Base-by-base conservation (phyloP, 2,888 invertebrate genomes). In the Nycteola revayana region DNA sequence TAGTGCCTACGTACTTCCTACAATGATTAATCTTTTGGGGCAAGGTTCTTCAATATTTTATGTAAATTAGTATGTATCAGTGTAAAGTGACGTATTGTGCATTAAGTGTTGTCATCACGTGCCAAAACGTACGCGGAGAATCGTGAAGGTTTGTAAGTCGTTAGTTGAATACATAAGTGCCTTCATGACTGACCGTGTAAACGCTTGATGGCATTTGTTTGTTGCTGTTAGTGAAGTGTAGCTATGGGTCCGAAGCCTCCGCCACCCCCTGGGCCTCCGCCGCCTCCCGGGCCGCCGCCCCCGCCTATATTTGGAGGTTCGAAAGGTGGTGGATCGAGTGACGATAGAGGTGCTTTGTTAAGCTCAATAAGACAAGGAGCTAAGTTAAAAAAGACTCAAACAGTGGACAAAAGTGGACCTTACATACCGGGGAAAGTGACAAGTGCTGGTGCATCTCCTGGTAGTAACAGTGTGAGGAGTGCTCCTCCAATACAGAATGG, bases 371-470 rank as follows among this genome's bases (percentile, higher is more conserved):
- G 96, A 60, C 93, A 94, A 74, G 97, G 97, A 36, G 84, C 93
- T 31, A 91, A 91, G 61, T 84, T 97, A 50, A 96, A 95, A 77
- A 97, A 96, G 83, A 90, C 96, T 32, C 93, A 93, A 0, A 97
- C 97, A n/a, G 93, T 94, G 61, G 97, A 98, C 74, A 95, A 96
- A 80, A 97, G 97, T 91, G 94, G 92, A 31, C 97, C 97, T 0
- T 75, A 91, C 29, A 85, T 96, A 52, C 87, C 92, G 56, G 95
- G 96, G 80, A 91, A 90, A 77, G 82, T 70, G 47, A 43, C 69
- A n/a, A 62, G 60, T 46, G 65, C 69, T 60, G 60, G 66, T 1
- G 52, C 75, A 1, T 56, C 74, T 0, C 65, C 75, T 29, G 81
- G 82, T 1, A 83, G 79, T 60, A 75, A 7, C 3, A 7, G 78